Base-by-base conservation (phyloP, 2,113 vertebrate genomes). In the Prionailurus bengalensis region DNA sequence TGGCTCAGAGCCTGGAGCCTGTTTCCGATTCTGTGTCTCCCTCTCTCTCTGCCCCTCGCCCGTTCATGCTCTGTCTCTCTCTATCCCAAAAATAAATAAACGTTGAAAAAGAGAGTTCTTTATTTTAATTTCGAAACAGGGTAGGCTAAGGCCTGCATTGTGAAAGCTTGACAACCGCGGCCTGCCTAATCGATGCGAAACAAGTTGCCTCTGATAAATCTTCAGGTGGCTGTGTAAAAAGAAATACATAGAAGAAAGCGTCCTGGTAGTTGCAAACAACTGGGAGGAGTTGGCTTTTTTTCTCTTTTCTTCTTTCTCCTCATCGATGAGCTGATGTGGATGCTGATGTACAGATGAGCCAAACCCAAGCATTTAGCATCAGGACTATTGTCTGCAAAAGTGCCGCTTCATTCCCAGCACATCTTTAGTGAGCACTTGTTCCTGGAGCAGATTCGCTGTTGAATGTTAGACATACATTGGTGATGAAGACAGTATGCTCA, bases 101-200 rank as follows among this genome's bases (percentile, higher is more conserved):
- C 36, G 36, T 36, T 36, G 36, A 36, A 92, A 95, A 81, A 88
- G 33, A 33, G 48, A 48, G 79, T 63, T 92, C 12, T 79, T 89
- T 39, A 74, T 76, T 86, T 95, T 83, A 27, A 55, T 53, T 66
- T 90, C 55, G 55, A 92, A 71, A 81, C 25, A 16, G 8, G 29
- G 29, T 66, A 55, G n/a, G 42, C 31, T 36, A 16, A 21, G 36
- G 48, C 33, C 33, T 21, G 29, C 12, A 27, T 5, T 53, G 45
- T 53, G 36, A 70, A 31, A 85, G 61, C 16, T 9, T 92, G 65
- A n/a, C 58, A 15, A 5, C 7, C 2, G 1, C 7, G 29, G 12
- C 42, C 78, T 36, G 33, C 36, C 61, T 1, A 0, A 25, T 87
- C 68, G 42, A 55, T 70, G 80, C 14, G 42, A 51, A 68, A 39